These are phyloP conservation scores for Rhynchonycteris naso DNA, from an alignment of 2,797 vertebrate species.

Conservation along the genomic window DNA sequence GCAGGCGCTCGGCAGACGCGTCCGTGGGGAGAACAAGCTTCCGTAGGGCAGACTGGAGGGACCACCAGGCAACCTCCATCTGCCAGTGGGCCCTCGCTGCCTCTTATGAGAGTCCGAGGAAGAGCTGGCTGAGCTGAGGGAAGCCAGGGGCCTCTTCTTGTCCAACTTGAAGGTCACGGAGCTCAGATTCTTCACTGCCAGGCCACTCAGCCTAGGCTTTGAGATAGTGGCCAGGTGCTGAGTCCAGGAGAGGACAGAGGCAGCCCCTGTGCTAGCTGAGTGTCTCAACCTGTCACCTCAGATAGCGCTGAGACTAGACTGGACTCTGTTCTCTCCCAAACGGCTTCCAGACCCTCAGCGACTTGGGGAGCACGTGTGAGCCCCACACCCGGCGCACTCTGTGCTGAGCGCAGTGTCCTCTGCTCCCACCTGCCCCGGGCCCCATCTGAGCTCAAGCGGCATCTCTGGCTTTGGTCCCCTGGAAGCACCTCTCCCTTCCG, in stretches of 20 bases:
- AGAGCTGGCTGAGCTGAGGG: background rate
- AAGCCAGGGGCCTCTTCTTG: background rate
- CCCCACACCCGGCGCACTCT: background rate
- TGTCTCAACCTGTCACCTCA: background rate
- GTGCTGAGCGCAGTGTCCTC: background rate
- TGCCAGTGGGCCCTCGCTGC: accelerated
- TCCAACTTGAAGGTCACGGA: background rate
- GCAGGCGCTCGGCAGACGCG: accelerated
- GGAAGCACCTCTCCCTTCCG: too few species aligned
- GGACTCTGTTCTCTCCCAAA: background rate
- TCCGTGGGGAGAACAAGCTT: background rate
- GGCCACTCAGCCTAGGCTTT: background rate
- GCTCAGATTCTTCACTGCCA: too few species aligned
- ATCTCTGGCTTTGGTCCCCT: background rate
- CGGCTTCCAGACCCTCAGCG: background rate
- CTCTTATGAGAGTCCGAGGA: accelerated
- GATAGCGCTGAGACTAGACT: background rate
- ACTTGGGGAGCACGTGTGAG: background rate
- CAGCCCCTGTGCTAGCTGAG: background rate
- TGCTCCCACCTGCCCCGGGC: background rate
- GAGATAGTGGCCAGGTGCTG: background rate
- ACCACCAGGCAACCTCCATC: too few species aligned
- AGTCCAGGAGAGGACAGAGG: background rate
- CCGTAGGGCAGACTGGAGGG: accelerated
- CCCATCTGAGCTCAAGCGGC: accelerated